A percentile compares a stretch with the other conserved stretches of the same genome.
Conservation (phyloP, 1,140 invertebrate genomes). For the Drosophila sp. region DNA sequence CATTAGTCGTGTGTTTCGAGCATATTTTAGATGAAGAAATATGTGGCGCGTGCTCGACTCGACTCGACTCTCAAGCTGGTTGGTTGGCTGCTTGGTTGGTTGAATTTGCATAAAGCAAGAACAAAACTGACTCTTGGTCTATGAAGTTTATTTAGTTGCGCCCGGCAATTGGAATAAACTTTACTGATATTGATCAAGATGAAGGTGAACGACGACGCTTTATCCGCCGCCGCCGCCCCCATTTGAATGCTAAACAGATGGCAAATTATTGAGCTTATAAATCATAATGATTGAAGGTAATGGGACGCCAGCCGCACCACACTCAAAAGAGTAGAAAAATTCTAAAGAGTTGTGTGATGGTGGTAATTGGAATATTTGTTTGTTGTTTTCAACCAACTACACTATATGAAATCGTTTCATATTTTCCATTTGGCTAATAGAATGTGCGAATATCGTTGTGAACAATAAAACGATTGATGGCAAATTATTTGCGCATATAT, state of each 20-base stretch:
- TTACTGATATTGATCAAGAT: slow-evolving; percentile 8
- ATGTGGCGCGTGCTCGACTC: slow-evolving; percentile 45
- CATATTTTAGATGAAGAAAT: slow-evolving; percentile 77
- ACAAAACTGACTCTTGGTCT: neutral
- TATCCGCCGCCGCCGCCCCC: neutral
- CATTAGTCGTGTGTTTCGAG: slow-evolving; percentile 72
- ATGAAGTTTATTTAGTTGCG: slow-evolving; percentile 9
- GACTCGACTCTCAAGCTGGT: slow-evolving; percentile 20
- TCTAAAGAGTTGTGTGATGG: neutral
- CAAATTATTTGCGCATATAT: slow-evolving; percentile 7
- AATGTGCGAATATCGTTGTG: neutral
- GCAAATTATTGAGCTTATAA: neutral
- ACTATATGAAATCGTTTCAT: neutral
- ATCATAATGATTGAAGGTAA: slow-evolving; percentile 13
- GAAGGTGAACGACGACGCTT: neutral
- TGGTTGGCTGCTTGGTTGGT: neutral
- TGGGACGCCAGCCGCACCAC: neutral
- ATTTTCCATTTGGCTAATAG: slow-evolving; percentile 5
- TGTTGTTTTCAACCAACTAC: neutral
- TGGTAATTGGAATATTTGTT: neutral
- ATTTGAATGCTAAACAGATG: slow-evolving; percentile 12
- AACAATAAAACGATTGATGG: slow-evolving; percentile 7
- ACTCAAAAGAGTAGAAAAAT: neutral
- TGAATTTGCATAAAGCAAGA: slow-evolving; percentile 7
- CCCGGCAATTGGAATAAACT: slow-evolving; percentile 2